phyloP scores from a whole-genome alignment of 64 coral and sea anemone genomes.

The Exaiptasia diaphana region DNA sequence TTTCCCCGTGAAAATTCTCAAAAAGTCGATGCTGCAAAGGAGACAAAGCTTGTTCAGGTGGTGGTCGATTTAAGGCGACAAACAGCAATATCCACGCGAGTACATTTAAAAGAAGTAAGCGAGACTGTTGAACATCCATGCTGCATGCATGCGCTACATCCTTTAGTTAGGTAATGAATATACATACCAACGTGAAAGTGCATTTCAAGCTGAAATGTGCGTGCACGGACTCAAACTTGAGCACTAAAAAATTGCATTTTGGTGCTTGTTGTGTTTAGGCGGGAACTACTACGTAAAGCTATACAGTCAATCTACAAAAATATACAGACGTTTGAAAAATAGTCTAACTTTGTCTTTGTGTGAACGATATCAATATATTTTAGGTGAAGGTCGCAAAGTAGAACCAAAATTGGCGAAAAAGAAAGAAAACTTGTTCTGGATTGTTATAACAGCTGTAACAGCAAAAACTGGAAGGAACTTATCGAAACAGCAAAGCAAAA shows the following conservation, averaged over 20 bases:
- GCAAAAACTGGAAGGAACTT: neutral
- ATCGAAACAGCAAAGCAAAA: neutral
- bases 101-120: neutral
- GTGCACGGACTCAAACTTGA: too few relatives aligned
- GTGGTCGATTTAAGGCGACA: neutral
- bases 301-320: neutral
- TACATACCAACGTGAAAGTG: neutral
- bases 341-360: neutral
- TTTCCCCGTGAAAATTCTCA: conserved; percentile 35
- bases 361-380: neutral
- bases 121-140: neutral
- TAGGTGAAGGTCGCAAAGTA: neutral
- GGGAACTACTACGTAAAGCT: neutral
- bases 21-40: conserved; percentile 8
- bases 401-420: neutral
- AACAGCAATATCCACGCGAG: neutral
- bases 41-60: neutral
- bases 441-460: neutral
- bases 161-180: neutral
- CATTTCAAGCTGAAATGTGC: neutral
- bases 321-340: neutral
- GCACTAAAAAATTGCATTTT: neutral
- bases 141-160: neutral
- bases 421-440: neutral
- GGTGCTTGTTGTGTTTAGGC: neutral